Percentiles rank a stretch among this genome's conserved stretches.
Evolutionary conservation across 2,113 vertebrate species (phyloP).

Genomic region (Tricholaema leucomelas): DNA sequence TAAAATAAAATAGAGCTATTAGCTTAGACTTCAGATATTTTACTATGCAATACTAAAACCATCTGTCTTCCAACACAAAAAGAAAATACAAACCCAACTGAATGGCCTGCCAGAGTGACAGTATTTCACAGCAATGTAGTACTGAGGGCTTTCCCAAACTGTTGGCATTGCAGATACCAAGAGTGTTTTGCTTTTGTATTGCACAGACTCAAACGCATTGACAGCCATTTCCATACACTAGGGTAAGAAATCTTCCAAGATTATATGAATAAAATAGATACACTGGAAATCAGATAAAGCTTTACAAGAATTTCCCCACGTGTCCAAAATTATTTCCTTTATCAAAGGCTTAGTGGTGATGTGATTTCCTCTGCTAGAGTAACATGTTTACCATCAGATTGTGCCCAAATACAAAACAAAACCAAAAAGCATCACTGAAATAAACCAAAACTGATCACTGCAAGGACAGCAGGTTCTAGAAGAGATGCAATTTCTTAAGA

Average conservation of each 20-base stretch:
- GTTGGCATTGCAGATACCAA: neutral
- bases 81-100: slow-evolving; percentile 51
- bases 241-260: slow-evolving; percentile 41
- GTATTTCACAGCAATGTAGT: neutral
- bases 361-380: neutral
- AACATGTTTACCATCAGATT: neutral
- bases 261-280: slow-evolving; percentile 59
- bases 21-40: slow-evolving; percentile 51
- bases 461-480: neutral
- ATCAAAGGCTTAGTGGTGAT: slow-evolving; percentile 52
- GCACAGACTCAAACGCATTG: neutral
- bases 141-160: neutral
- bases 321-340: slow-evolving; percentile 50
- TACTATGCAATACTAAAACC: slow-evolving; percentile 66
- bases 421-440: slow-evolving; percentile 27
- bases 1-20: slow-evolving; percentile 18
- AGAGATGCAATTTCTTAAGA: neutral
- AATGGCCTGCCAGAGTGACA: slow-evolving; percentile 24
- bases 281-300: slow-evolving; percentile 45
- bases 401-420: slow-evolving; percentile 35
- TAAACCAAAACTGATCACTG: neutral
- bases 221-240: slow-evolving; percentile 10
- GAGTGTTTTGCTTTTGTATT: neutral
- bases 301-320: slow-evolving; percentile 30
- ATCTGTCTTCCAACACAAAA: slow-evolving; percentile 48